Conservation (phyloP, 1,140 invertebrate species). For the Eueides isabella region DNA sequence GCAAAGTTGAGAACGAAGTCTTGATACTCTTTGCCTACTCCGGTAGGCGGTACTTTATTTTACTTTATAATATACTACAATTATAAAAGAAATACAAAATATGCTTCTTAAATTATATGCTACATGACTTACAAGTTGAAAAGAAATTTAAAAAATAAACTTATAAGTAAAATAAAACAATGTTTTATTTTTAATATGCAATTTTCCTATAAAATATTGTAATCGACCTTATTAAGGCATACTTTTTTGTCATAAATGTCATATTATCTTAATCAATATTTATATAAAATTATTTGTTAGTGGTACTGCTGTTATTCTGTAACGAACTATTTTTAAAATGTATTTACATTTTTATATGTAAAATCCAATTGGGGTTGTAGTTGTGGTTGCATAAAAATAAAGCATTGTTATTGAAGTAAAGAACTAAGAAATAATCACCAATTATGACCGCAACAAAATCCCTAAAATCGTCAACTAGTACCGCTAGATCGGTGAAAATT, state of each 20-base stretch:
- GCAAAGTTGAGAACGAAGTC: no score
- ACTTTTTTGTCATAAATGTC: neutral
- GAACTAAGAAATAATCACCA: neutral
- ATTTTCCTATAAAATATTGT: no score
- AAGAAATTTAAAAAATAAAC: no score
- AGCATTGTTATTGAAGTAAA: neutral
- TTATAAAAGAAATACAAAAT: no score
- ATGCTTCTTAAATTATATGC: no score
- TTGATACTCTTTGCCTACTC: no score
- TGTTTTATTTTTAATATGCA: no score
- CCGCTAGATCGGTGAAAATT: conserved; percentile 44
- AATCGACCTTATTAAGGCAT: neutral
- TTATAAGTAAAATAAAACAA: no score
- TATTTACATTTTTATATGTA: neutral
- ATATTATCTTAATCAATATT: conserved; percentile 3
- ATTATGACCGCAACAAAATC: conserved; percentile 37
- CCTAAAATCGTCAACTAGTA: conserved; percentile 41
- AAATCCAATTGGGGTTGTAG: neutral
- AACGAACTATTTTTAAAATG: neutral
- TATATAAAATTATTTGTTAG: neutral
- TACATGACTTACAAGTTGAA: no score
- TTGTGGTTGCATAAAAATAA: neutral
- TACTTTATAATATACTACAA: no score
- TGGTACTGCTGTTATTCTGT: neutral
- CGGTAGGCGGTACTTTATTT: no score